Evolutionary conservation across 1,140 invertebrate species (phyloP).

Genomic region (Ceratina australensis): DNA sequence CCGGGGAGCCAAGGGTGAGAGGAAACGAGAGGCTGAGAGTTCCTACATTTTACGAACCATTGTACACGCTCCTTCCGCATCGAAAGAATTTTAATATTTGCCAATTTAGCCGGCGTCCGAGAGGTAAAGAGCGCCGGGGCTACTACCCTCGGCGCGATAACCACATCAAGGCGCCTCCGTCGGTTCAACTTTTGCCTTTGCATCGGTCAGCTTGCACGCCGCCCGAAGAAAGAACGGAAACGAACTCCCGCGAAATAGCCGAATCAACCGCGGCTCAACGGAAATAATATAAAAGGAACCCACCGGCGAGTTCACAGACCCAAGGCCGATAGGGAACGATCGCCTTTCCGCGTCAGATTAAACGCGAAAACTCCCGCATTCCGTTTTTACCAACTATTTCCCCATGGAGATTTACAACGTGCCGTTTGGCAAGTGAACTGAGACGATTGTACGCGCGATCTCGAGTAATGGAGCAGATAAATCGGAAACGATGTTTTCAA

Average conservation of each 20-base stretch:
- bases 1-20: constrained; percentile 36
- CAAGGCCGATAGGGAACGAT: constrained; percentile 9
- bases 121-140: constrained; percentile 61
- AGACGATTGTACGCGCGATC: too few relatives aligned
- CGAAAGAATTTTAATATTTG: constrained; percentile 72
- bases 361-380: constrained; percentile 23
- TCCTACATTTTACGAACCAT: constrained; percentile 64
- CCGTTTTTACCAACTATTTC: constrained; percentile 17
- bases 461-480: too few relatives aligned
- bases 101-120: constrained; percentile 65
- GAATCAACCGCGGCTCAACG: constrained; percentile 32
- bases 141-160: constrained; percentile 59
- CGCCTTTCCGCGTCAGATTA: constrained; percentile 40
- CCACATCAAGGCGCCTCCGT: constrained; percentile 66
- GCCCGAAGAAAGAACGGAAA: constrained; percentile 63
- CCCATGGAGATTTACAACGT: too few relatives aligned
- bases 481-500: too few relatives aligned
- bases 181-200: constrained; percentile 66
- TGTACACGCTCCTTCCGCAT: constrained; percentile 67
- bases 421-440: too few relatives aligned
- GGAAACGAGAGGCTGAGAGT: constrained; percentile 53
- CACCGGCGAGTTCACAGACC: too few relatives aligned
- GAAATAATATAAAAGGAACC: constrained; percentile 44
- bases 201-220: constrained; percentile 57
- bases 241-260: constrained; percentile 57